These are phyloP conservation scores for Rhabdomys dilectus DNA, from an alignment of 2,113 vertebrate genomes.

Conservation along the genomic window DNA sequence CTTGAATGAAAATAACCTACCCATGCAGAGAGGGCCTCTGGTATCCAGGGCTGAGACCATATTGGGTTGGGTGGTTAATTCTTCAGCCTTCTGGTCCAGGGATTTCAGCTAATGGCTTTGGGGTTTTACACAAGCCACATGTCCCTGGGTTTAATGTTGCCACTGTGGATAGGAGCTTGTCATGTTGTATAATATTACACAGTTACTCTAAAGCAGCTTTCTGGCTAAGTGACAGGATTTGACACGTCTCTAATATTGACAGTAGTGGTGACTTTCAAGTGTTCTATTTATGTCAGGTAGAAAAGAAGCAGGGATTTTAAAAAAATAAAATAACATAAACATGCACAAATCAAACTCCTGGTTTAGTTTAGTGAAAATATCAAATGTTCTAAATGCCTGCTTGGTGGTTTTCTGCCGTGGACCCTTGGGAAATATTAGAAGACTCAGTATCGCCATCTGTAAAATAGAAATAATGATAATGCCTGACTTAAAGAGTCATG, in stretches of 20 bases:
- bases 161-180: constrained; percentile 73
- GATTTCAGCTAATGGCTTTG: constrained; percentile 78
- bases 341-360: constrained; percentile 60
- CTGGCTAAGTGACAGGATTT: constrained; percentile 79
- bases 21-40: constrained; percentile 55
- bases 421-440: neutral
- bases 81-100: constrained; percentile 66
- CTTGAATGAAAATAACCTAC: constrained; percentile 70
- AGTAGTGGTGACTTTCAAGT: constrained; percentile 75
- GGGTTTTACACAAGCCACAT: constrained; percentile 71
- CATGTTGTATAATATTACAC: constrained; percentile 78
- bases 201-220: constrained; percentile 70
- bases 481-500: neutral
- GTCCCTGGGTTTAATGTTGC: constrained; percentile 68
- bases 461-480: constrained; percentile 27
- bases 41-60: constrained; percentile 37
- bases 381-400: neutral
- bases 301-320: constrained; percentile 19
- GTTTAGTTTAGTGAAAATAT: constrained; percentile 44
- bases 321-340: constrained; percentile 68
- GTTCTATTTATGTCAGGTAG: constrained; percentile 76
- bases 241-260: constrained; percentile 76
- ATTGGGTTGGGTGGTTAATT: constrained; percentile 62
- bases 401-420: constrained; percentile 16
- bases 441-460: neutral